Base-by-base conservation (phyloP, 2,113 vertebrate species). In the Camelus dromedarius region DNA sequence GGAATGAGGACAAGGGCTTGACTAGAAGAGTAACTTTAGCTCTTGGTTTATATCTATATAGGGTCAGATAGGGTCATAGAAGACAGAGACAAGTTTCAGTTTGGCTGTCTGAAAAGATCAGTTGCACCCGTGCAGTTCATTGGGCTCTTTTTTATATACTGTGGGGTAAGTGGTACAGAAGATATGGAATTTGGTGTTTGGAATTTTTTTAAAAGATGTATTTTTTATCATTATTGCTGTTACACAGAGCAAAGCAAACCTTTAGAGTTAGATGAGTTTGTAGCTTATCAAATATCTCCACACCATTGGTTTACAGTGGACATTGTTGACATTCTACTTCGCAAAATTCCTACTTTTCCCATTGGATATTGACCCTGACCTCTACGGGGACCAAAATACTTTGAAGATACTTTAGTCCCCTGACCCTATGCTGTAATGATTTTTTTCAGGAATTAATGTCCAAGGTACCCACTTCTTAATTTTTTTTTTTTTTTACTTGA, bases 1-100 rank as follows among this genome's bases (percentile, higher is more conserved):
- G 20, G 67, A 69, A 13, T 11, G 28, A 80, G 1, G 1, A 0
- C 0, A 48, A 76, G 15, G 16, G 1, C 10, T n/a, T 79, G 20
- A 52, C 2, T 50, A 48, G 16, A 54, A 56, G 14, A 81, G 5
- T 22, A 42, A 60, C 19, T 67, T 79, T n/a, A 20, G 0, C 3
- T 60, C 4, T 7, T 30, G 24, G 6, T 70, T 38, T 20, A 22
- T 46, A 16, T 5, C 6, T 28, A 32, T 42, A 35, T 15, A 9
- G 13, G 13, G 2, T 0, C 18, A 60, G 26, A 16, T 32, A 46
- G 15, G 3, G 8, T 66, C 32, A 22, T 15, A 16, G n/a, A 13
- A 70, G 2, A n/a, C 14, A 73, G 38, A 4, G 3, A 10, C 4
- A 52, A 54, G 8, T 2, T 60, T 28, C 3, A 28, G 5, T 60